Conservation (phyloP, 2,113 vertebrate species). For the Solea senegalensis region DNA sequence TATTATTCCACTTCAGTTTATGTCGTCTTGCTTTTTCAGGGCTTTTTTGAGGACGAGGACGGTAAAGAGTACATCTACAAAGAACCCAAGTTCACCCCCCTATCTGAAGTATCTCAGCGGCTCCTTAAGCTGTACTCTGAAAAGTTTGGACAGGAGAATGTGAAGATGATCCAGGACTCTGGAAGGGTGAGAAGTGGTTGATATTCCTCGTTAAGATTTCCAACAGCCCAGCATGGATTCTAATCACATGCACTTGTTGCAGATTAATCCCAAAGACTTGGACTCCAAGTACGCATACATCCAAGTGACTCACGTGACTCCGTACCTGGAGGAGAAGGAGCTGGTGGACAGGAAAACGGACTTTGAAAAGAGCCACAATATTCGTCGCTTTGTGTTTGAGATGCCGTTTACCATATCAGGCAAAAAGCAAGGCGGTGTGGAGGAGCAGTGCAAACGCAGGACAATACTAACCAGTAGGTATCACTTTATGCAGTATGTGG, state of each 20-base stretch:
- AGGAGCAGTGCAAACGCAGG: slow-evolving; percentile 95
- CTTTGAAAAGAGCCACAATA: slow-evolving; percentile 96
- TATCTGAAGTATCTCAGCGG: slow-evolving; percentile 96
- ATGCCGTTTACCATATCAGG: slow-evolving; percentile 97
- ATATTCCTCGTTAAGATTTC: background rate
- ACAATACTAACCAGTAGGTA: slow-evolving; percentile 92
- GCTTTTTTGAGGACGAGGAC: slow-evolving; percentile 97
- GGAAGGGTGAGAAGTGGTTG: slow-evolving; percentile 85
- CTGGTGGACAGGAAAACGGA: slow-evolving; percentile 93
- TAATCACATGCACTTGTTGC: slow-evolving; percentile 16
- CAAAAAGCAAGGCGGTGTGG: slow-evolving; percentile 93
- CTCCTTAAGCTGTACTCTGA: slow-evolving; percentile 97
- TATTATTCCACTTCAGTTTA: background rate
- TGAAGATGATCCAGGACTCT: slow-evolving; percentile 99
- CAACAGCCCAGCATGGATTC: background rate
- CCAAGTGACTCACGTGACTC: slow-evolving; percentile 95
- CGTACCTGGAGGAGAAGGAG: slow-evolving; percentile 97
- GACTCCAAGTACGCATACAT: slow-evolving; percentile 98
- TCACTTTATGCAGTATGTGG: background rate
- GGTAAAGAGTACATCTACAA: slow-evolving; percentile 99
- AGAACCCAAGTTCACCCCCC: slow-evolving; percentile 96
- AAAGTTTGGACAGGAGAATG: slow-evolving; percentile 98
- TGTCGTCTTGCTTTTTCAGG: slow-evolving; percentile 76
- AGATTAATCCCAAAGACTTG: slow-evolving; percentile 99
- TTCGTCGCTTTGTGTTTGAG: slow-evolving; percentile 97